phyloP scores from a whole-genome alignment of 2,113 vertebrate species.

The Boulengeromyrus knoepffleri region DNA sequence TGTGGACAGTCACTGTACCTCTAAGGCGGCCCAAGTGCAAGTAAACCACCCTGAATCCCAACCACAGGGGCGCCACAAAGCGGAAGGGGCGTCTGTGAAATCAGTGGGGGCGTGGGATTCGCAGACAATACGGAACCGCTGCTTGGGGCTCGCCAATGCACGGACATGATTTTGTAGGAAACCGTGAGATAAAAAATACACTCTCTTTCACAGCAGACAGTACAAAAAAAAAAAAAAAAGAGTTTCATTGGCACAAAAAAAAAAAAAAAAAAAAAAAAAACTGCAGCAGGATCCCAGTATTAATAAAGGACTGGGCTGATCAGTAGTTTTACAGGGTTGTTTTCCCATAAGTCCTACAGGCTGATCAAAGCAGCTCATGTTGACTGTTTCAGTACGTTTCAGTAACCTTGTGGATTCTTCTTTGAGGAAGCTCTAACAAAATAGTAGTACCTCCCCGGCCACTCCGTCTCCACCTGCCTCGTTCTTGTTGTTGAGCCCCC shows the following conservation, averaged over 20 bases:
- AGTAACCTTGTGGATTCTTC: background rate
- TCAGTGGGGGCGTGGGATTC: slow-evolving; percentile 11
- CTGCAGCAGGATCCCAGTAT: slow-evolving; percentile 37
- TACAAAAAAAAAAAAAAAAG: slow-evolving; percentile 44
- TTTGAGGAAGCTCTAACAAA: background rate
- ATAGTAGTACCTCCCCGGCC: background rate
- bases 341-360: background rate
- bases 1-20: slow-evolving; percentile 20
- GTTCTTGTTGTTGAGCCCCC: background rate
- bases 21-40: slow-evolving; percentile 16
- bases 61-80: background rate
- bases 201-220: slow-evolving; percentile 43
- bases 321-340: slow-evolving; percentile 45
- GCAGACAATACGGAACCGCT: slow-evolving; percentile 14
- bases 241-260: slow-evolving; percentile 52
- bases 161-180: slow-evolving; percentile 31
- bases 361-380: background rate
- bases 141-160: slow-evolving; percentile 1
- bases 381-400: background rate
- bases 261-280: slow-evolving; percentile 25
- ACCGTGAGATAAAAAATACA: slow-evolving; percentile 53
- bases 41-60: background rate
- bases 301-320: slow-evolving; percentile 28
- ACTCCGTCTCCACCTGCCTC: background rate
- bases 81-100: background rate